Evolutionary conservation across 2,797 vertebrate species (phyloP).

Genomic region (Psittacula echo): DNA sequence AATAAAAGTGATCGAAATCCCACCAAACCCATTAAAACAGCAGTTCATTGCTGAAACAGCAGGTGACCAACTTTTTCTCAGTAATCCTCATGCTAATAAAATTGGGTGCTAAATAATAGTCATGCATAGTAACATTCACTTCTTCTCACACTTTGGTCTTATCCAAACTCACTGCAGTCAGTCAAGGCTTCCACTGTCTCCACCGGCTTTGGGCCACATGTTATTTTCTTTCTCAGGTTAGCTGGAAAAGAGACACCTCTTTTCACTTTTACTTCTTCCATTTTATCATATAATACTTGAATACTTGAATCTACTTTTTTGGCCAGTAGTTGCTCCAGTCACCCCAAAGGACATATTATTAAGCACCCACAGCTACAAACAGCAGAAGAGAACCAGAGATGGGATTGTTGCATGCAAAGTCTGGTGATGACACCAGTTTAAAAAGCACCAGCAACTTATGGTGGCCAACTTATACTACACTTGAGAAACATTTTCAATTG

Average conservation of each 20-base stretch:
- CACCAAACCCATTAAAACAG: neutral
- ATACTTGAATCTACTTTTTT: neutral
- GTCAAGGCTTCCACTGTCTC: neutral
- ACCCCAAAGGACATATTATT: neutral
- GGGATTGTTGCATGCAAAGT: neutral
- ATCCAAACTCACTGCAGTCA: neutral
- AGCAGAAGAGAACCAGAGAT: neutral
- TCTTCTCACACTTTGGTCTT: neutral
- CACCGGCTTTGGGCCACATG: fast-evolving
- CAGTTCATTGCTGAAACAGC: neutral
- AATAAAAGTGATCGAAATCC: neutral
- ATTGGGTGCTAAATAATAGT: neutral
- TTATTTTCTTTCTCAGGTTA: neutral
- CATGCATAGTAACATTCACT: neutral
- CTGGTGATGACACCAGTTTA: neutral
- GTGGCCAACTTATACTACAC: neutral
- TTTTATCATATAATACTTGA: neutral
- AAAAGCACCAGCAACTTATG: neutral
- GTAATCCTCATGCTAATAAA: neutral
- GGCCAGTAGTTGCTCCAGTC: neutral
- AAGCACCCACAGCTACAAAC: neutral
- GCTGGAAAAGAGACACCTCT: neutral
- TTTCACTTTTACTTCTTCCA: neutral
- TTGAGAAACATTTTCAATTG: neutral
- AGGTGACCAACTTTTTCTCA: neutral